Conservation (phyloP, 2,797 vertebrate species). For the Poeciliopsis presidionis region DNA sequence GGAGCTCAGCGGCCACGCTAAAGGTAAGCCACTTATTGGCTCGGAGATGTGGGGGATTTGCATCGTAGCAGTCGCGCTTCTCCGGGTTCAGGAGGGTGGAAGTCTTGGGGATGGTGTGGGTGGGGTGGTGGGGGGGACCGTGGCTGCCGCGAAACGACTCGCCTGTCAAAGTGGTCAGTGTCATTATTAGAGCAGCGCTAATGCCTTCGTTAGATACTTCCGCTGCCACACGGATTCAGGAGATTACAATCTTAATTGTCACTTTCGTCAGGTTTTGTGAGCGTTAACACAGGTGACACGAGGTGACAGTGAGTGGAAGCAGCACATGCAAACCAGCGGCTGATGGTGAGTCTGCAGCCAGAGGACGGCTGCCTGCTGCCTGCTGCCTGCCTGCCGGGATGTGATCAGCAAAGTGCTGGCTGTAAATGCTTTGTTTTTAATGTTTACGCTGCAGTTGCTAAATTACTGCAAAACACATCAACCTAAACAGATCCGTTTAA, state of each 20-base stretch:
- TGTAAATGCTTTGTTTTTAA: background rate
- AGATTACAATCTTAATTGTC: conserved; percentile 9
- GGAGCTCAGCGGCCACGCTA: conserved; percentile 68
- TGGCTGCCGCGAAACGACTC: background rate
- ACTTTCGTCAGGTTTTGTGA: conserved; percentile 3
- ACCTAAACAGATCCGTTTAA: conserved; percentile 9
- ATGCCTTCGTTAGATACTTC: background rate
- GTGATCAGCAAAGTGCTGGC: conserved; percentile 11
- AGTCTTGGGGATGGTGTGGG: background rate
- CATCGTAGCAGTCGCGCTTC: conserved; percentile 12
- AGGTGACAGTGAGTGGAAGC: conserved; percentile 48
- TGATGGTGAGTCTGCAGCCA: background rate
- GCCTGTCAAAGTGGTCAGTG: background rate
- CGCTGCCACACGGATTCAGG: background rate
- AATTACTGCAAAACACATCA: conserved; percentile 8
- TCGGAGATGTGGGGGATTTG: background rate
- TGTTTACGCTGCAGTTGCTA: conserved; percentile 2
- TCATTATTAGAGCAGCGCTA: background rate
- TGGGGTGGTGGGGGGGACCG: background rate
- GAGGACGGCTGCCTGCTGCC: background rate
- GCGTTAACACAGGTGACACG: conserved; percentile 26
- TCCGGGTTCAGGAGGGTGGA: background rate
- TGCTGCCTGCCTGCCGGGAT: background rate
- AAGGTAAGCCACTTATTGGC: conserved; percentile 71
- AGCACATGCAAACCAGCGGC: background rate